Evolutionary conservation across 1,140 invertebrate genomes (phyloP), one percentile per base, ranked within the genome.

Genomic region (Zelostemma sp.): DNA sequence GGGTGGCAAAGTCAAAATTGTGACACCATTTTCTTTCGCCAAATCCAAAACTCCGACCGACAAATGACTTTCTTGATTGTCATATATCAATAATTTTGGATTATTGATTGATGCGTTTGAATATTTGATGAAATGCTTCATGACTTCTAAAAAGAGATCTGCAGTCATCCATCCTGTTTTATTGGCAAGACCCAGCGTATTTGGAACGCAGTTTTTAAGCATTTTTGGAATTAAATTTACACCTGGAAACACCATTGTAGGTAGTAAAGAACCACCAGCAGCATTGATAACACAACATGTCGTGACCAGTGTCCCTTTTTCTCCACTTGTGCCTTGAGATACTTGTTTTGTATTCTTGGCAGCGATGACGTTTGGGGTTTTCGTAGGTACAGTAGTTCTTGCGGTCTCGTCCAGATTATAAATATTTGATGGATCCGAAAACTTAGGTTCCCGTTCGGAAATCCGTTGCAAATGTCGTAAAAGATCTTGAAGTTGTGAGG

Each of bases 361-460:
- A 14, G 82, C 79, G 28, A 85, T 59, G 31, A 85, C 72, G 16
- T 75, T 74, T 15, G 46, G 17, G 43, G 76, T 67, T 48, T 72
- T 72, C 47, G 80, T 63, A 4, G 21, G 21, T 25, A 25, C 21
- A 25, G 21, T 25, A 4, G 21, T 78, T 35, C 76, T 28, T 21
- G 76, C 82, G n/a, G 80, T 84, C 70, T 85, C 81, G 64, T 85
- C 82, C 14, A 81, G 62, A 73, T 84, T 84, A n/a, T 56, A 64
- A 4, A 25, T 8, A 19, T 56, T 56, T 1, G 31, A 31, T 11
- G 59, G 55, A 59, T 68, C 54, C 48, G 45, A 51, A 1, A 68
- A 38, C 18, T 15, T 33, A 11, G 59, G 54, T 3, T 45, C 6
- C 1, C 17, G 17, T 8, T 59, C 43, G 3, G 35, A 21, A 46